Evolutionary conservation across 2,797 vertebrate genomes (phyloP).

Genomic region (Poeciliopsis gracilis): DNA sequence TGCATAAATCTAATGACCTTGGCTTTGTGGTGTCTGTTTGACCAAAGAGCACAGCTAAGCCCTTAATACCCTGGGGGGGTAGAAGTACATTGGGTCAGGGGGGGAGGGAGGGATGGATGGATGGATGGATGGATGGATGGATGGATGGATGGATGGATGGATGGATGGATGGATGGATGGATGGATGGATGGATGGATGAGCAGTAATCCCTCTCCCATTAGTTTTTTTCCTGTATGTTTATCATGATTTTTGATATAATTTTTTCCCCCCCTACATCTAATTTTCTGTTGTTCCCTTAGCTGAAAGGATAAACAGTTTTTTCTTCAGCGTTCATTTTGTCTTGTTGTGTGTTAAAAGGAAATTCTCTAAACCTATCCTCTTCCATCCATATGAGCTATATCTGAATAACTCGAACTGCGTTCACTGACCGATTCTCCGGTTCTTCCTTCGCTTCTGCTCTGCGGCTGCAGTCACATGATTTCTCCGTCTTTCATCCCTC

Average conservation of each 20-base stretch:
- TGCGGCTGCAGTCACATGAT: slow-evolving; percentile 57
- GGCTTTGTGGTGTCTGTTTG: slow-evolving; percentile 43
- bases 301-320: slow-evolving; percentile 18
- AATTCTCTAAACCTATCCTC: neutral
- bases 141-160: neutral
- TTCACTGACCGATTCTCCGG: slow-evolving; percentile 7
- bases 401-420: neutral
- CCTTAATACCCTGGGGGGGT: slow-evolving; percentile 59
- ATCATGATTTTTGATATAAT: neutral
- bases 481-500: slow-evolving; percentile 10
- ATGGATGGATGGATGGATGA: neutral
- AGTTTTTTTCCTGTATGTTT: neutral
- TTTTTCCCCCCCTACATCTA: neutral
- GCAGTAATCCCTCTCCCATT: neutral
- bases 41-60: slow-evolving; percentile 57
- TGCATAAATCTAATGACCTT: slow-evolving; percentile 62
- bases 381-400: neutral
- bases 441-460: slow-evolving; percentile 22
- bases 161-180: neutral
- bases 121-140: neutral
- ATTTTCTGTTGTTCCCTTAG: neutral
- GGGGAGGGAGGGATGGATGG: neutral
- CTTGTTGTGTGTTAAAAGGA: neutral
- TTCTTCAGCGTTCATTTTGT: neutral
- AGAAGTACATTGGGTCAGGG: slow-evolving; percentile 17